Conservation (phyloP, 1,140 invertebrate genomes). For the Onthophagus taurus region DNA sequence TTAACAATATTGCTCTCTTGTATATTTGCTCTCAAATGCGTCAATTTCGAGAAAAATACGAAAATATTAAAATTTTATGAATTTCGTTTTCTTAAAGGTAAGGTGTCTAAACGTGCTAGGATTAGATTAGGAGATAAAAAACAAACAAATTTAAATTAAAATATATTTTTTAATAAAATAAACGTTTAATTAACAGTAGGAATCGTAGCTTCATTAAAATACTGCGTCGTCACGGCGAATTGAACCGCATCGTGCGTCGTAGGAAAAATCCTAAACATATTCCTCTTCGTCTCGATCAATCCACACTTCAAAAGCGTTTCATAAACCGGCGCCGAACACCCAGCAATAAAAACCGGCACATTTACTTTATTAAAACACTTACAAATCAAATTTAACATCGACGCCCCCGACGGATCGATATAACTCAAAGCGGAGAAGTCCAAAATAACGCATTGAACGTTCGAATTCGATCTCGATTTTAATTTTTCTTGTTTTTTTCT, state of each 20-base stretch:
- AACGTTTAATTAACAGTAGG: too few relatives aligned
- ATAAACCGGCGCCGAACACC: conserved; percentile 36
- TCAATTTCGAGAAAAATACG: too few relatives aligned
- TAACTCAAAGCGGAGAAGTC: conserved; percentile 62
- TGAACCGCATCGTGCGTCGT: conserved; percentile 52
- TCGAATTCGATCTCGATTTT: conserved; percentile 27
- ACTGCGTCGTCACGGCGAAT: conserved; percentile 23
- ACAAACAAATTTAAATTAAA: too few relatives aligned
- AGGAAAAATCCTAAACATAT: conserved; percentile 42
- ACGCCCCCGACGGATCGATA: conserved; percentile 58
- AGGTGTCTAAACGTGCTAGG: too few relatives aligned
- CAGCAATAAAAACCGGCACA: background rate
- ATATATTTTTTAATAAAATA: too few relatives aligned
- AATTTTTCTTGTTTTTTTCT: conserved; percentile 24
- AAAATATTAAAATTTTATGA: too few relatives aligned
- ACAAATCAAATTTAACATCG: conserved; percentile 43
- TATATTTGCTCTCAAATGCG: too few relatives aligned
- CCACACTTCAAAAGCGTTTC: conserved; percentile 47
- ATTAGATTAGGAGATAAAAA: too few relatives aligned
- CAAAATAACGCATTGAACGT: conserved; percentile 42
- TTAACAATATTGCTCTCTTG: too few relatives aligned
- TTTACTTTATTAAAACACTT: background rate
- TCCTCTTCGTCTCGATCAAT: conserved; percentile 34
- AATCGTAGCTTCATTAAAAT: background rate
- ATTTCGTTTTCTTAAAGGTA: too few relatives aligned